Percentiles rank a stretch among this genome's conserved stretches.
Evolutionary conservation across 1,140 invertebrate species (phyloP).

Genomic region (Brachionus asplanchnoidis): DNA sequence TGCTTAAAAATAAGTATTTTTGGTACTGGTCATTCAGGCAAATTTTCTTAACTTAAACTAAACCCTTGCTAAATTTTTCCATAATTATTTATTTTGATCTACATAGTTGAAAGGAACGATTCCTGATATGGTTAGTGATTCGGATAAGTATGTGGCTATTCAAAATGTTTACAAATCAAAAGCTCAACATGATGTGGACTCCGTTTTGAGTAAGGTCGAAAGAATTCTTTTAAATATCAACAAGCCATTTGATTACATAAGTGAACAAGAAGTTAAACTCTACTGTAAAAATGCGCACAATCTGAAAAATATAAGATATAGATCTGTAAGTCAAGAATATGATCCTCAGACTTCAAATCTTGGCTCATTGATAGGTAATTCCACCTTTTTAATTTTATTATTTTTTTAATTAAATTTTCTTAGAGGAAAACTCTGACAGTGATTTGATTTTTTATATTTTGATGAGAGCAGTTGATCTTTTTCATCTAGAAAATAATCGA

Average conservation of each 20-base stretch:
- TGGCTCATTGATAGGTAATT: constrained; percentile 45
- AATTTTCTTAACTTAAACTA: no score
- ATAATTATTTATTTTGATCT: not conserved
- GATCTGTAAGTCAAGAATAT: constrained; percentile 73
- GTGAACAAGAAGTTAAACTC: constrained; percentile 16
- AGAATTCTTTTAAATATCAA: constrained; percentile 65
- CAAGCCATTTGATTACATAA: constrained; percentile 39
- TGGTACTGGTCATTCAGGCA: no score
- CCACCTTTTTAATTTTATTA: not conserved
- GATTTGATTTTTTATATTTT: constrained; percentile 76
- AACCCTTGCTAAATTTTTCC: no score
- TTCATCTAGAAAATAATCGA: constrained; percentile 77
- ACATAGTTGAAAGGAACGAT: constrained; percentile 71
- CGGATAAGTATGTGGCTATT: constrained; percentile 79
- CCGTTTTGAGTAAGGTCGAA: constrained; percentile 73
- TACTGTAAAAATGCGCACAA: constrained; percentile 68
- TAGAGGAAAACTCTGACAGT: constrained; percentile 46
- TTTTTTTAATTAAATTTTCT: constrained; percentile 39
- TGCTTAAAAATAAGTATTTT: no score
- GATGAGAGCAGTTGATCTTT: constrained; percentile 80
- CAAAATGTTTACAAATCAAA: constrained; percentile 80
- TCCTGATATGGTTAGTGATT: constrained; percentile 96
- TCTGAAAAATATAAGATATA: constrained; percentile 72
- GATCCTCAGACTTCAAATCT: constrained; percentile 59
- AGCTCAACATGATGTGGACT: constrained; percentile 73